These are phyloP conservation scores for Onychostruthus taczanowskii DNA, from an alignment of 2,113 vertebrate genomes.

Conservation along the genomic window DNA sequence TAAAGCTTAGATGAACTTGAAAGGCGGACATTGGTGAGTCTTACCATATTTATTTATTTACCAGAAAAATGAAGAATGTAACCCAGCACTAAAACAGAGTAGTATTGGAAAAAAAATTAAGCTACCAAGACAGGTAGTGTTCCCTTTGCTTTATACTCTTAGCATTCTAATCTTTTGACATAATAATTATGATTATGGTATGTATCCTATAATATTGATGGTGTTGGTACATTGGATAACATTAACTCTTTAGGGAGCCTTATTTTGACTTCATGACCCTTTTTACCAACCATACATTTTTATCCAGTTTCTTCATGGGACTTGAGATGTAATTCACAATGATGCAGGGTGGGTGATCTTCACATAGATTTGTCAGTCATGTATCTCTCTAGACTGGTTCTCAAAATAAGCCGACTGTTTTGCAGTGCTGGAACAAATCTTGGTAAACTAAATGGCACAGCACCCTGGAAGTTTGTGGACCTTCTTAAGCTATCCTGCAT, in stretches of 20 bases:
- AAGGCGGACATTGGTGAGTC: not conserved
- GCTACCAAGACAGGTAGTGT: not conserved
- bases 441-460: not conserved
- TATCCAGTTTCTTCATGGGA: not conserved
- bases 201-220: not conserved
- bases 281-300: not conserved
- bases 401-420: not conserved
- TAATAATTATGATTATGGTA: not conserved
- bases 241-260: not conserved
- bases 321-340: not conserved
- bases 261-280: not conserved
- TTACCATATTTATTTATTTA: not conserved
- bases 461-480: not conserved
- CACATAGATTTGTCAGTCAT: not conserved
- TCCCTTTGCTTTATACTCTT: not conserved
- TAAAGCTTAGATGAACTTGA: constrained; percentile 6
- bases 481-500: not conserved
- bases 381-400: not conserved
- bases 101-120: not conserved
- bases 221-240: not conserved
- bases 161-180: not conserved
- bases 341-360: not conserved
- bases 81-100: not conserved
- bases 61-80: not conserved
- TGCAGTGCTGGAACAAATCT: not conserved